A percentile compares a stretch with the other conserved stretches of the same genome.
Conservation (phyloP, 1,140 invertebrate species). For the Acromyrmex heyeri region DNA sequence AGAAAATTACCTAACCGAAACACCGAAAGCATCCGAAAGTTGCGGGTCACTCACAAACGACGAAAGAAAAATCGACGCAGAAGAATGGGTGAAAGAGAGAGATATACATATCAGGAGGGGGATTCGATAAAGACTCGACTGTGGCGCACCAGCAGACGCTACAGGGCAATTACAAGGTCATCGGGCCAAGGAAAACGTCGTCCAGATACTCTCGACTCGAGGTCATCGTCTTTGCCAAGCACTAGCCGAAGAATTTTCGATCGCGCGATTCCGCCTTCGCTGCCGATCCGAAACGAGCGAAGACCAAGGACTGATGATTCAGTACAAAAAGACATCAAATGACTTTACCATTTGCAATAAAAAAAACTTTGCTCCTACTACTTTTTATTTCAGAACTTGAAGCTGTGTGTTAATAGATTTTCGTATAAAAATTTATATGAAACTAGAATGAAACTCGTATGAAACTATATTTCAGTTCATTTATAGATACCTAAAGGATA, state of each 20-base stretch:
- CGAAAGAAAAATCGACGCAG: conserved; percentile 45
- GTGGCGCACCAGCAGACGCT: conserved; percentile 64
- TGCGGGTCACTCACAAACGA: conserved; percentile 34
- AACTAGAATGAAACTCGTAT: background rate
- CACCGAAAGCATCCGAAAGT: conserved; percentile 36
- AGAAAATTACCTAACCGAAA: conserved; percentile 42
- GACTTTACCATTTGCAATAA: background rate
- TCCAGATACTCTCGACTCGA: conserved; percentile 75
- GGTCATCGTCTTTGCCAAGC: conserved; percentile 71
- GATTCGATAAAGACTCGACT: conserved; percentile 64
- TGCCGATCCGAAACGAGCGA: conserved; percentile 40
- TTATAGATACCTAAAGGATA: background rate
- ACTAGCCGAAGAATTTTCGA: conserved; percentile 73
- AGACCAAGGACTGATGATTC: conserved; percentile 19
- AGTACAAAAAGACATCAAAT: background rate
- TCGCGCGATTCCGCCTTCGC: conserved; percentile 28
- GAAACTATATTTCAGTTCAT: background rate
- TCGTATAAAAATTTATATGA: background rate
- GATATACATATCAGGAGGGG: background rate
- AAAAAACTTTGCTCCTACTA: background rate
- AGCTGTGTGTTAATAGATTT: background rate
- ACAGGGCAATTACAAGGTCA: conserved; percentile 76
- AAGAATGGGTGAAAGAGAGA: conserved; percentile 3
- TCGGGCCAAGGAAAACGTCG: conserved; percentile 77
- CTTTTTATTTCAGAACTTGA: background rate